phyloP scores from a whole-genome alignment of 2,797 vertebrate species.

The Microcaecilia unicolor region DNA sequence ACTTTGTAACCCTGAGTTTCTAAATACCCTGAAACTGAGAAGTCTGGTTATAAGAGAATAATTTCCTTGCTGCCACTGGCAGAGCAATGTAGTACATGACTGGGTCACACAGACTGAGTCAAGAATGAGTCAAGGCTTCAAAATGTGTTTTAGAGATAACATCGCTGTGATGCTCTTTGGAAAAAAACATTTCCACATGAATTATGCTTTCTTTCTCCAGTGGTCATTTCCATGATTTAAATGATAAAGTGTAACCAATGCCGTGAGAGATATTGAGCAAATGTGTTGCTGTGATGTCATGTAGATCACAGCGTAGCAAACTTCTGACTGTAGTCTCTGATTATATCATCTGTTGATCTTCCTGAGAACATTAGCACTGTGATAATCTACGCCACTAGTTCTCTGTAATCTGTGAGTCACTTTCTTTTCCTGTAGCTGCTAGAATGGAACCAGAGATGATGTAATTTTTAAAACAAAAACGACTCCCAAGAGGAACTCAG shows the following conservation, averaged over 20 bases:
- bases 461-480: too few species aligned
- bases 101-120: constrained; percentile 1
- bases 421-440: constrained; percentile 2
- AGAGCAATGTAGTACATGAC: background rate
- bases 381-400: too few species aligned
- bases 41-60: too few species aligned
- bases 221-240: background rate
- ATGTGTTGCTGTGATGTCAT: constrained; percentile 27
- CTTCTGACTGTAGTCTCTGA: background rate
- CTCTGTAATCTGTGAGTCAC: background rate
- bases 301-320: constrained; percentile 1
- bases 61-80: too few species aligned
- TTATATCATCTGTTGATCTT: constrained; percentile 3
- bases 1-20: too few species aligned
- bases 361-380: background rate
- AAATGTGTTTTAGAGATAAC: background rate
- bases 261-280: constrained; percentile 15
- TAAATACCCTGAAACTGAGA: too few species aligned
- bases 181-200: background rate
- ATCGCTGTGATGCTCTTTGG: background rate
- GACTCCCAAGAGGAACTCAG: too few species aligned
- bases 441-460: background rate
- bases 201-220: constrained; percentile 12
- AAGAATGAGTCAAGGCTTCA: constrained; percentile 15
- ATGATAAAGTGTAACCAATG: constrained; percentile 9